A percentile compares a stretch with the other conserved stretches of the same genome.
Conservation (phyloP, 2,888 invertebrate genomes). For the Ophion ellenae region DNA sequence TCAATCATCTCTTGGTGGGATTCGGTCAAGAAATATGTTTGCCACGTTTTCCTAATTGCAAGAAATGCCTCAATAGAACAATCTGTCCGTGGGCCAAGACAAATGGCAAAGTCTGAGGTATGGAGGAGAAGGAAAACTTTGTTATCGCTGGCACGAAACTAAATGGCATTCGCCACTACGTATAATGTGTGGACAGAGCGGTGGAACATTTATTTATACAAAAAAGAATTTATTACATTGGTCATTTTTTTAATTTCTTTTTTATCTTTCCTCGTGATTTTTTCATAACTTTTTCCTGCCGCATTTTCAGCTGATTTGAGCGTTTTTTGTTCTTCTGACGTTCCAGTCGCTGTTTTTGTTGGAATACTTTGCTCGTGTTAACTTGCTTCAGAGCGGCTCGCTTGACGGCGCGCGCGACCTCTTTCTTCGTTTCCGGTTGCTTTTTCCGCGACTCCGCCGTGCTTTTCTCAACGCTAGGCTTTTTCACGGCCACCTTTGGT, state of each 20-base stretch:
- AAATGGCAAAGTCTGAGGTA: constrained; percentile 65
- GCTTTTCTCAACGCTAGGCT: constrained; percentile 14
- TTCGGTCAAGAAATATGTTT: constrained; percentile 98
- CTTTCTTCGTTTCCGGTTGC: constrained; percentile 86
- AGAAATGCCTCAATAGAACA: constrained; percentile 91
- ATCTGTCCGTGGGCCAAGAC: constrained; percentile 90
- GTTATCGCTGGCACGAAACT: constrained; percentile 12
- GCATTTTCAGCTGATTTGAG: constrained; percentile 56
- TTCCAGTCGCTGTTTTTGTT: constrained; percentile 90
- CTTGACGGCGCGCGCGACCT: constrained; percentile 89
- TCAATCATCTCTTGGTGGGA: constrained; percentile 96
- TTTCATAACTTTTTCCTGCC: constrained; percentile 83
- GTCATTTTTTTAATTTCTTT: constrained; percentile 84
- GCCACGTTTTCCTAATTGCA: constrained; percentile 93
- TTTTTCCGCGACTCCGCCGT: constrained; percentile 72
- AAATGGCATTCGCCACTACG: constrained; percentile 38
- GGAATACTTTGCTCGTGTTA: constrained; percentile 91
- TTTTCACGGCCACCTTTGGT: constrained; percentile 65
- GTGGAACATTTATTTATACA: constrained; percentile 30
- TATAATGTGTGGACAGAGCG: constrained; percentile 13
- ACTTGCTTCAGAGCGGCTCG: constrained; percentile 90
- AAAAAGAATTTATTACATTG: constrained; percentile 65
- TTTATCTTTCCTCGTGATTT: constrained; percentile 74
- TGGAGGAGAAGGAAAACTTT: background rate
- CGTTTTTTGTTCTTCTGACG: constrained; percentile 82